Percentiles rank a stretch among this genome's conserved stretches.
These are phyloP conservation scores for Emydura subglobosa DNA, from an alignment of 2,113 vertebrate genomes.

Conservation along the genomic window DNA sequence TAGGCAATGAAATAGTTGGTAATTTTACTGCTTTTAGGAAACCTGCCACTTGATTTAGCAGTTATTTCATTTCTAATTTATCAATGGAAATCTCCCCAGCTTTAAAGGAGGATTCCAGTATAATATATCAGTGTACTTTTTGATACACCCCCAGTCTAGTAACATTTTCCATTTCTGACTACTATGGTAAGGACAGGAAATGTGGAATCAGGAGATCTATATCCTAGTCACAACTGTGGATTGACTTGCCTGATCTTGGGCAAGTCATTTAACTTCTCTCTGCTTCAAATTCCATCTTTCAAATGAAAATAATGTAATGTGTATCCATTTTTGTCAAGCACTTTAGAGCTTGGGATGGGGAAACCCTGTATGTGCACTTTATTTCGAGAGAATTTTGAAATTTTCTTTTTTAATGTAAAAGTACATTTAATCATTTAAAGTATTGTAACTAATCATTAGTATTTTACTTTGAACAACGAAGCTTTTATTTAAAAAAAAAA, in stretches of 20 bases:
- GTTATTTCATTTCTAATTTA: background rate
- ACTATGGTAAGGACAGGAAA: background rate
- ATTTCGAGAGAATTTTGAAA: background rate
- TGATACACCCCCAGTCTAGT: background rate
- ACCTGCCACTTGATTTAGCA: background rate
- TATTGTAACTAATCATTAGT: conserved; percentile 17
- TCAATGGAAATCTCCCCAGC: background rate
- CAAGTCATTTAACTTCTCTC: background rate
- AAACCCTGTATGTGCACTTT: background rate
- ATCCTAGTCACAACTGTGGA: background rate
- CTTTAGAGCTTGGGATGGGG: background rate
- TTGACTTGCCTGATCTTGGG: background rate
- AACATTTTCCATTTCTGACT: background rate
- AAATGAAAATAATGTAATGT: background rate
- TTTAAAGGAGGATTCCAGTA: rapidly evolving
- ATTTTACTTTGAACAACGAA: conserved; percentile 29
- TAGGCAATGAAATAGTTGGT: background rate
- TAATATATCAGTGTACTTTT: background rate
- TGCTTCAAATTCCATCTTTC: background rate
- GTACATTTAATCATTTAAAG: conserved; percentile 33
- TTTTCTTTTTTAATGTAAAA: conserved; percentile 13
- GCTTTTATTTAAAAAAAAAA: conserved; percentile 50
- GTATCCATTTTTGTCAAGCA: background rate
- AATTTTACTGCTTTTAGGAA: rapidly evolving
- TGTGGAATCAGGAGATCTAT: background rate